Base-by-base conservation (phyloP, 2,797 vertebrate genomes). In the Loriculus beryllinus region DNA sequence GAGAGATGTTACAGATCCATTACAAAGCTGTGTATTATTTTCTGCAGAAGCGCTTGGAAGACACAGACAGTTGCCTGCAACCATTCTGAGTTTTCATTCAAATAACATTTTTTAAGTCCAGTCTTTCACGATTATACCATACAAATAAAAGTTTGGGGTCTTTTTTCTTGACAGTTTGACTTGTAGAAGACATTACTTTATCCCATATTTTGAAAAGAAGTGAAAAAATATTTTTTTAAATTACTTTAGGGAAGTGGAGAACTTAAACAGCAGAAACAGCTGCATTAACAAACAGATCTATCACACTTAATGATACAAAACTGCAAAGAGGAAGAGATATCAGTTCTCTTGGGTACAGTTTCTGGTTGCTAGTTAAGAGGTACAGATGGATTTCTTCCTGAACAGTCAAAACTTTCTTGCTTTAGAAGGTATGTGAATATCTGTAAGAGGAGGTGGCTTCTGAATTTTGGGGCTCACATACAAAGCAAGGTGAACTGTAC, bases 91-190 rank as follows among this genome's bases (percentile, higher is more conserved):
- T 39, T 88, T 45, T 45, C 10, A 35, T 76, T 81, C 37, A 51
- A 22, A 18, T 31, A 25, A 8, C 29, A 29, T 0, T 22, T 5
- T 90, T 74, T 11, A 80, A 59, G 12, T 47, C 20, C 0, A n/a
- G 0, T 64, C 21, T 92, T 82, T 63, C 20, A 16, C 33, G 3
- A 23, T 52, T 60, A 8, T 42, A 62, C 33, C 28, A 20, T 48
- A 25, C 33, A 49, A 63, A 52, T 21, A 22, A 2, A 20, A 25
- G 19, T 6, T 1, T 42, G 13, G 5, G 33, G 0, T 4, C 13
- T 37, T 39, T 18, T 3, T 11, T 7, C 3, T 7, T 37, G 70
- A 29, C 4, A 16, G 16, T 47, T 86, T 82, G 80, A 51, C 26
- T 47, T 70, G 16, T 42, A 54, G 42, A 89, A 20, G 42, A 75